Conservation (phyloP, 2,113 vertebrate species). For the Lepisosteus osseus region DNA sequence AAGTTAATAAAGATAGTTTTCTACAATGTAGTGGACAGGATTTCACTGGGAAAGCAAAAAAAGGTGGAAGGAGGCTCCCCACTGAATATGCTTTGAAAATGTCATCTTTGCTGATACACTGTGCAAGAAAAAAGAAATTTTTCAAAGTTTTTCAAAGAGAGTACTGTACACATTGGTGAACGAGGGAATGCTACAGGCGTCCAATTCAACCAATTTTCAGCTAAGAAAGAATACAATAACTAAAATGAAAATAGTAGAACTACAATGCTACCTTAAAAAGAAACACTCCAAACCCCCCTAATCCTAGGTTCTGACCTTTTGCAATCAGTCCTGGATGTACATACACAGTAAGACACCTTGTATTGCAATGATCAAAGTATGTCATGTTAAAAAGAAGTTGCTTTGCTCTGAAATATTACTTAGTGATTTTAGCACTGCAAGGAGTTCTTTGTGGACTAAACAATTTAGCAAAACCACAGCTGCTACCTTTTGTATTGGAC, state of each 20-base stretch:
- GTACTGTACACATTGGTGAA: too few species aligned
- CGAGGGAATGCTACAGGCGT: too few species aligned
- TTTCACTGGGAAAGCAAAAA: too few species aligned
- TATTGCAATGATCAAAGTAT: conserved; percentile 49
- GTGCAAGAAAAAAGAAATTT: too few species aligned
- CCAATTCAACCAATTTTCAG: neutral
- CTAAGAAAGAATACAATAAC: neutral
- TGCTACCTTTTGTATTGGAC: neutral
- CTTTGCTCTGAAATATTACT: conserved; percentile 46
- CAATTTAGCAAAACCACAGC: conserved; percentile 9
- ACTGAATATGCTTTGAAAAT: too few species aligned
- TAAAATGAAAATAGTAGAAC: conserved; percentile 8
- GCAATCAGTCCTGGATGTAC: conserved; percentile 33
- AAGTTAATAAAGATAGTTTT: too few species aligned
- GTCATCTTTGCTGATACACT: neutral
- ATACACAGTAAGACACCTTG: conserved; percentile 23
- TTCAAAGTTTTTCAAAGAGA: too few species aligned
- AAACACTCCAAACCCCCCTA: conserved; percentile 25
- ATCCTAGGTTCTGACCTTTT: conserved; percentile 42
- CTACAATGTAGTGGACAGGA: too few species aligned
- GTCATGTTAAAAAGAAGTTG: conserved; percentile 31
- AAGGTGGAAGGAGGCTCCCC: too few species aligned
- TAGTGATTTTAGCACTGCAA: conserved; percentile 34
- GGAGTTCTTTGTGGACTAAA: conserved; percentile 9
- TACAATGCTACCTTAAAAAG: conserved; percentile 14